Evolutionary conservation across 2,888 invertebrate genomes (phyloP), one percentile per base, ranked within the genome.

Genomic region (Diaperis boleti): DNA sequence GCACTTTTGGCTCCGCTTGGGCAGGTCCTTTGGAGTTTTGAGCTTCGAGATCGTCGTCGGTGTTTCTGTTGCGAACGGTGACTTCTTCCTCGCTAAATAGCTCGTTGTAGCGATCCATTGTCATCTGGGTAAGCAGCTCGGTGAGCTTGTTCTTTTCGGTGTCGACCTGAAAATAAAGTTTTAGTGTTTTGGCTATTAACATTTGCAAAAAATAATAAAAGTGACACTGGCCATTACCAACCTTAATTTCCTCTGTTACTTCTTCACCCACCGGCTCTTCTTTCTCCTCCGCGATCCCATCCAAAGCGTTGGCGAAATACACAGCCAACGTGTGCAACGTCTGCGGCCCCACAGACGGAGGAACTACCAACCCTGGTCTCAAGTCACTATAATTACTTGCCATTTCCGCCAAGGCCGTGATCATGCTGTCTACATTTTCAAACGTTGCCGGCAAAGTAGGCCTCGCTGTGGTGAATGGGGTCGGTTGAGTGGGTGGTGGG

Each of bases 241-340:
- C 22, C 7, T 22, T 7, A 7, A 62, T 67, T 1, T 76, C 71
- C 17, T 70, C 71, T 45, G 74, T 72, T 42, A 74, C 72, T 0
- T 75, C 76, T 18, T 62, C 54, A 1, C 47, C 39, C 8, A 77
- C 75, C 55, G 31, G 75, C 22, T 76, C 75, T n/a, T 76, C 76
- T 50, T 77, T 81, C 18, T 82, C 76, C 5, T 76, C 79, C 22
- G 84, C 83, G 22, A 86, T 79, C 67, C 85, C 85, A 70, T 89
- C 88, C 64, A 88, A 83, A 68, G 88, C 88, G 5, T 88, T 88
- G 1, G 92, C 92, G 75, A 92, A 93, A 75, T 93, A 94, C 67
- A 91, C 86, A 0, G 93, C 92, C 39, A 94, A 78, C 0, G 92
- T 90, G 70, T 92, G 91, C 7, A 92, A 82, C 0, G 92, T 90